A percentile compares a stretch with the other conserved stretches of the same genome.
phyloP scores from a whole-genome alignment of 2,888 invertebrate species.

The Alcis repandata region DNA sequence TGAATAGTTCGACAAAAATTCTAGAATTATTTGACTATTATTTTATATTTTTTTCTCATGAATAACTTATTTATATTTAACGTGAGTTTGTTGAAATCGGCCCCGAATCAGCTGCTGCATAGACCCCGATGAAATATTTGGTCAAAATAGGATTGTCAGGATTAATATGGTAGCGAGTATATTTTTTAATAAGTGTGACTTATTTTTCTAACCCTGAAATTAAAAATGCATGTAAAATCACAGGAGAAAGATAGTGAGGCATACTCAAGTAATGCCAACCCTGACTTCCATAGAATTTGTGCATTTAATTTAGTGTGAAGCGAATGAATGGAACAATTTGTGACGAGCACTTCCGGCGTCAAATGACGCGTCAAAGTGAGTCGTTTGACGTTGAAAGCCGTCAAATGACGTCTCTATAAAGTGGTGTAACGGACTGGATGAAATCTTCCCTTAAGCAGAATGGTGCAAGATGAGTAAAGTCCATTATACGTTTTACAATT shows the following conservation, averaged over 20 bases:
- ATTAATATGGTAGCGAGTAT: too few relatives aligned
- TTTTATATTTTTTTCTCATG: too few relatives aligned
- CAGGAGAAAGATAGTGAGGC: not conserved
- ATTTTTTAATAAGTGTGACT: too few relatives aligned
- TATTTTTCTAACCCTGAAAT: not conserved
- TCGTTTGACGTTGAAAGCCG: conserved; percentile 51
- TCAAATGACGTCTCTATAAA: conserved; percentile 37
- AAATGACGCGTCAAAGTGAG: conserved; percentile 56
- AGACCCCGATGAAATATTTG: too few relatives aligned
- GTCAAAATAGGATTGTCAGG: too few relatives aligned
- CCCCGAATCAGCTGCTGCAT: too few relatives aligned
- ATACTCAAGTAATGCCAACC: conserved; percentile 34
- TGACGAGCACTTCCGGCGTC: conserved; percentile 51
- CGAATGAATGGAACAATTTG: conserved; percentile 64
- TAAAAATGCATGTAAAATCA: not conserved
- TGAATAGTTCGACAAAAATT: too few relatives aligned
- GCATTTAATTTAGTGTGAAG: conserved; percentile 75
- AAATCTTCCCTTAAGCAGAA: conserved; percentile 14
- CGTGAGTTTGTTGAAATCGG: too few relatives aligned
- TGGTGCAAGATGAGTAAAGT: not conserved
- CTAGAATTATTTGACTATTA: too few relatives aligned
- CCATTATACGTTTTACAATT: too few relatives aligned
- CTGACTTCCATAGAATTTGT: conserved; percentile 59
- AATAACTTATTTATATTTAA: too few relatives aligned
- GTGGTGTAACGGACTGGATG: conserved; percentile 33